Conservation (phyloP, 2,888 invertebrate genomes). For the Gastracanthus pulcherrimus region DNA sequence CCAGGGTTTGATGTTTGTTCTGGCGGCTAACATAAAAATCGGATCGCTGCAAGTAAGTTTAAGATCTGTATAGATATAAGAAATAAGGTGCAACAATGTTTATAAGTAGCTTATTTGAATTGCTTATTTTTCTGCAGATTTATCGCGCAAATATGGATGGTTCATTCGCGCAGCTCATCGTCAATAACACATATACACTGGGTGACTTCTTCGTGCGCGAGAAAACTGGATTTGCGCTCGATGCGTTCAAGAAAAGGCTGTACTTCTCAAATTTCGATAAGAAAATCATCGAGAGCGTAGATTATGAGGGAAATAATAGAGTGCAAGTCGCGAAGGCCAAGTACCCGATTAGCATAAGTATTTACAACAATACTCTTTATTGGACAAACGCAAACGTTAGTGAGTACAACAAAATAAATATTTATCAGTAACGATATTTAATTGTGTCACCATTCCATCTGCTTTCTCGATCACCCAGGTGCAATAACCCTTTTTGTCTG, state of each 20-base stretch:
- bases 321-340: not conserved
- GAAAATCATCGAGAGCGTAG: not conserved
- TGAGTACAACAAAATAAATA: not conserved
- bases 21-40: not conserved
- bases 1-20: constrained; percentile 4
- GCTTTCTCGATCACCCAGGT: not conserved
- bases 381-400: not conserved
- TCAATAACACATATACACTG: not conserved
- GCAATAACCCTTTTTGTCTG: not conserved
- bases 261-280: not conserved
- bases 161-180: not conserved
- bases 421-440: not conserved
- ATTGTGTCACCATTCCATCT: not conserved
- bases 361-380: not conserved
- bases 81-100: not conserved
- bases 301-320: not conserved
- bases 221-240: not conserved
- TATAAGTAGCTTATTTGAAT: too few species aligned
- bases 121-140: not conserved
- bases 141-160: constrained; percentile 25
- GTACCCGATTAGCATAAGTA: not conserved
- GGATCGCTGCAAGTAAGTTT: not conserved
- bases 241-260: not conserved
- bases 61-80: too few species aligned
- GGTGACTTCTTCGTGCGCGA: not conserved